Evolutionary conservation across 2,888 invertebrate species (phyloP).

Genomic region (Meiosimyza platycephala): DNA sequence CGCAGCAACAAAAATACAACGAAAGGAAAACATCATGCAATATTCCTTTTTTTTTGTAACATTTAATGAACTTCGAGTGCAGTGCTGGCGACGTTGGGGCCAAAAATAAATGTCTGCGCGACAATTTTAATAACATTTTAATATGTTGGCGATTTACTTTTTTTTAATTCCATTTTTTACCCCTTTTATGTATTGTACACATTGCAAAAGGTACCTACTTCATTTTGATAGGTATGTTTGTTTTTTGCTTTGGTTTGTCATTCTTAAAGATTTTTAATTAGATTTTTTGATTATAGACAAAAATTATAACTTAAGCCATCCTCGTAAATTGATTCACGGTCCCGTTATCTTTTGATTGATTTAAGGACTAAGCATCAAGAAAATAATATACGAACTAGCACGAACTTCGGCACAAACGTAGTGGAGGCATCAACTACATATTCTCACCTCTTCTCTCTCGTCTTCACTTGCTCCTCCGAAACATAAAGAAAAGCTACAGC

Average conservation of each 20-base stretch:
- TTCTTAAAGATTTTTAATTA: too few species aligned
- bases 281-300: too few species aligned
- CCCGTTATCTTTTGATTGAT: too few species aligned
- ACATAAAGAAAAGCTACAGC: too few species aligned
- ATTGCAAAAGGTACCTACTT: background rate
- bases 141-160: conserved; percentile 3
- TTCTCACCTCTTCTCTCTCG: too few species aligned
- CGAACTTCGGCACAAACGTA: too few species aligned
- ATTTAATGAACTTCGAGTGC: conserved; percentile 20
- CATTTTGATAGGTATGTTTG: background rate
- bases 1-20: background rate
- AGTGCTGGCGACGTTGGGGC: background rate
- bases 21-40: background rate
- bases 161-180: background rate
- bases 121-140: conserved; percentile 28
- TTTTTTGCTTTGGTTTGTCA: background rate
- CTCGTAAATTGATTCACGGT: too few species aligned
- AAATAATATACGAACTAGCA: too few species aligned
- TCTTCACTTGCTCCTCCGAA: too few species aligned
- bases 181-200: background rate
- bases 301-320: too few species aligned
- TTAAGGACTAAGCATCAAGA: too few species aligned
- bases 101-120: background rate
- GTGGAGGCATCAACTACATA: too few species aligned
- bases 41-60: background rate